Evolutionary conservation across 2,113 vertebrate genomes (phyloP), one percentile per base, ranked within the genome.

Genomic region (Rafetus swinhoei): DNA sequence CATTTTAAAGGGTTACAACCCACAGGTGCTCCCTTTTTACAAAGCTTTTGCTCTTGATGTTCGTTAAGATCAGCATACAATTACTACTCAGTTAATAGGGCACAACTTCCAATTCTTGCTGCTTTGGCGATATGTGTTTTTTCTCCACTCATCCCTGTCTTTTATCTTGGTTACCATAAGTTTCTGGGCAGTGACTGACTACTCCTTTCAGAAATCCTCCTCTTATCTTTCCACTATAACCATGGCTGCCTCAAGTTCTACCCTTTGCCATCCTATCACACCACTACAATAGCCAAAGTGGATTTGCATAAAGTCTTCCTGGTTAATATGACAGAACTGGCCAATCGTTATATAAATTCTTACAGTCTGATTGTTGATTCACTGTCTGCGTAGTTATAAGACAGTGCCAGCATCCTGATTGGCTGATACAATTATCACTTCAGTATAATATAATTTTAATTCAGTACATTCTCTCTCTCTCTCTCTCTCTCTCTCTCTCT

Each of bases 371-470:
- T 21, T 93, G 74, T 60, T 60, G 24, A 60, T 89, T 89, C 92
- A 93, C 19, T 87, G 84, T 55, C 90, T 95, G 82, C 52, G 82
- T 93, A 87, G 81, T 81, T 53, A 93, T 65, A 93, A 95, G 45
- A 62, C 90, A 94, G 32, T 29, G 90, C 87, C 9, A 80, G 69
- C 82, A 56, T 72, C 62, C 79, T 69, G 91, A 92, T 19, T 95
- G 95, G 87, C 1, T 1, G 54, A 72, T 95, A 90, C 79, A 95
- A 95, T 57, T 96, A 82, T 60, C 60, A 95, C 85, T 91, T 90
- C 89, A 81, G 84, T 81, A 55, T 45, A n/a, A 86, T 16, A n/a
- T 89, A 77, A 85, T 60, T 79, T 90, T 79, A 91, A 91, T 54
- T 85, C 90, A 86, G 25, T 85, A 93, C 93, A n/a, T 2, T 93